A percentile compares a stretch with the other conserved stretches of the same genome.
phyloP scores from a whole-genome alignment of 2,888 invertebrate genomes.

The Baccha elongata region DNA sequence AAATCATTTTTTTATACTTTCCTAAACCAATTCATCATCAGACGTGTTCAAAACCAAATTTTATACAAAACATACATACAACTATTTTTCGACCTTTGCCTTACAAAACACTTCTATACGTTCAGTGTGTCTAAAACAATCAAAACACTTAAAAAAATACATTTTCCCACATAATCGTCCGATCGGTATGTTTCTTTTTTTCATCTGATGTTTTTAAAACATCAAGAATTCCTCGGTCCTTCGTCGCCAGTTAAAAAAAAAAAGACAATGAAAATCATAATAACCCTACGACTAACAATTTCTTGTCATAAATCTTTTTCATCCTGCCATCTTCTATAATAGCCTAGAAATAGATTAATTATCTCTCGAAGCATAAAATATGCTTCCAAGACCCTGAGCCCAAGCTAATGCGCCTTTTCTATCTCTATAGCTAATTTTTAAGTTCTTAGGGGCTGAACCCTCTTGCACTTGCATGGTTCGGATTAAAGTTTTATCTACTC shows the following conservation, averaged over 20 bases:
- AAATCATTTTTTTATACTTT: too few species aligned
- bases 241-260: background rate
- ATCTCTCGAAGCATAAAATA: slow-evolving; percentile 21
- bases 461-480: slow-evolving; percentile 3
- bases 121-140: background rate
- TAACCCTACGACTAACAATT: slow-evolving; percentile 10
- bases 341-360: slow-evolving; percentile 53
- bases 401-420: slow-evolving; percentile 27
- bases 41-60: too few species aligned
- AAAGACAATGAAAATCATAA: slow-evolving; percentile 1
- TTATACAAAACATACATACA: too few species aligned
- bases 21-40: too few species aligned
- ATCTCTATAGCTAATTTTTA: slow-evolving; percentile 17
- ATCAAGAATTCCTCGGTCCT: background rate
- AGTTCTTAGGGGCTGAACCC: background rate
- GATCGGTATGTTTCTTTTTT: background rate
- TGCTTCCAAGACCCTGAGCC: background rate
- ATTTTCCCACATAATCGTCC: background rate
- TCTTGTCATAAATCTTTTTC: slow-evolving; percentile 57
- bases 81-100: too few species aligned
- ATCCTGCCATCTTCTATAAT: slow-evolving; percentile 17
- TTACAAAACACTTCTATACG: too few species aligned
- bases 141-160: background rate
- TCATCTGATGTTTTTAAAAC: slow-evolving; percentile 16
- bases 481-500: slow-evolving; percentile 29